Conservation (phyloP, 2,797 vertebrate genomes). For the Babyrousa celebensis region DNA sequence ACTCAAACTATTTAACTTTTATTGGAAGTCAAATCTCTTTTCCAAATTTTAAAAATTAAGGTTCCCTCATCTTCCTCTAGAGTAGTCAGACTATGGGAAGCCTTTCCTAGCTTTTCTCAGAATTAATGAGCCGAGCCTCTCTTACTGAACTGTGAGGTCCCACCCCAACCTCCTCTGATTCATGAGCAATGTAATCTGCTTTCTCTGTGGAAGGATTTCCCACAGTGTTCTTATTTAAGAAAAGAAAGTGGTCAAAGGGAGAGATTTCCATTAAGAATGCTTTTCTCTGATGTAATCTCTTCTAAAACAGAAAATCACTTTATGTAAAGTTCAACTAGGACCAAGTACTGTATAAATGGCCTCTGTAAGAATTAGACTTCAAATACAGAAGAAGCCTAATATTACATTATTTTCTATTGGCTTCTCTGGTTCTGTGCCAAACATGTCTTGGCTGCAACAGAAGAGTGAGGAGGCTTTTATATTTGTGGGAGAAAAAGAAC, state of each 20-base stretch:
- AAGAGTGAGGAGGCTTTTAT: slow-evolving; percentile 41
- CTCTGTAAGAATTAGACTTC: slow-evolving; percentile 65
- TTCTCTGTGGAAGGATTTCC: not conserved
- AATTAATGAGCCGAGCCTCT: slow-evolving; percentile 14
- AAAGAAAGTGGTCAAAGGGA: slow-evolving; percentile 42
- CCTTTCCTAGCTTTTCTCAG: not conserved
- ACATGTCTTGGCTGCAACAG: slow-evolving; percentile 17
- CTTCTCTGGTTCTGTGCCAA: slow-evolving; percentile 68
- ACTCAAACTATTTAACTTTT: slow-evolving; percentile 23
- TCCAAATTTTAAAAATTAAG: not conserved
- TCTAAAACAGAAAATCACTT: slow-evolving; percentile 75
- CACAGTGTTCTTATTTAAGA: slow-evolving; percentile 49
- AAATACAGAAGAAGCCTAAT: slow-evolving; percentile 54
- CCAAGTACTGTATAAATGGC: slow-evolving; percentile 68
- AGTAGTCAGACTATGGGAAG: not conserved
- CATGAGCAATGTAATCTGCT: not conserved
- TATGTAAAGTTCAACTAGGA: slow-evolving; percentile 71
- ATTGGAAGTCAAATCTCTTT: slow-evolving; percentile 34
- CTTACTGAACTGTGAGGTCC: not conserved
- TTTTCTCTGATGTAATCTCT: slow-evolving; percentile 55
- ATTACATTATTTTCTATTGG: slow-evolving; percentile 56
- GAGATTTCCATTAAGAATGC: slow-evolving; percentile 60
- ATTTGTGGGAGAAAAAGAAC: slow-evolving; percentile 16
- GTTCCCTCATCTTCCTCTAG: not conserved
- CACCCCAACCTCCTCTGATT: not conserved